A percentile compares a stretch with the other conserved stretches of the same genome.
Evolutionary conservation across 2,888 invertebrate genomes (phyloP).

Genomic region (Portevinia maculata): DNA sequence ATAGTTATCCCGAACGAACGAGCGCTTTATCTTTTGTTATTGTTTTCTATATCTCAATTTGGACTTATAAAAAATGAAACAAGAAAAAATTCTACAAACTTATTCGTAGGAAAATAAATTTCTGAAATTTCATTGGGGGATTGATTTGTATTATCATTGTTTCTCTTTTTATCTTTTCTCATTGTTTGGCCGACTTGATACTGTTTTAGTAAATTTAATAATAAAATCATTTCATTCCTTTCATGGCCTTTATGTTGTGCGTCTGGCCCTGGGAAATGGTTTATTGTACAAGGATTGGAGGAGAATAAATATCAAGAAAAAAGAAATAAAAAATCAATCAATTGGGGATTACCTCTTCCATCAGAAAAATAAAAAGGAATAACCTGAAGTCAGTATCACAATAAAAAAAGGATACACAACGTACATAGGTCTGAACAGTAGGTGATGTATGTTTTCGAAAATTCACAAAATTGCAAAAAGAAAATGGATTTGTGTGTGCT

Average conservation of each 20-base stretch:
- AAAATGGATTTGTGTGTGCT: no score
- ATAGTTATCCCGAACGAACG: not conserved
- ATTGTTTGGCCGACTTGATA: not conserved
- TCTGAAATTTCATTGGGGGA: conserved; percentile 34
- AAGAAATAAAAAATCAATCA: conserved; percentile 38
- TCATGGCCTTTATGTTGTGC: conserved; percentile 10
- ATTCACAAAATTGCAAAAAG: no score
- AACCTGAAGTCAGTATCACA: conserved; percentile 2
- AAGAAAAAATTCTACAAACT: conserved; percentile 13
- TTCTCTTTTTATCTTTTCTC: not conserved
- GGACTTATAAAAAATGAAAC: not conserved
- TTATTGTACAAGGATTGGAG: not conserved
- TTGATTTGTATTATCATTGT: conserved; percentile 36
- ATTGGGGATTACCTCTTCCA: conserved; percentile 20
- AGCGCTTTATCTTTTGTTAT: conserved; percentile 5
- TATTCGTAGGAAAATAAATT: conserved; percentile 46
- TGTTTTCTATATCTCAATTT: conserved; percentile 24
- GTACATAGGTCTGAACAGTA: not conserved
- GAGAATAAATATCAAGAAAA: not conserved
- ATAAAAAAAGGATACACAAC: not conserved
- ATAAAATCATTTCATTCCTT: conserved; percentile 33
- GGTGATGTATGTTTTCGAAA: no score
- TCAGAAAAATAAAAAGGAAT: conserved; percentile 4
- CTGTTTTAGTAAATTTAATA: conserved; percentile 30
- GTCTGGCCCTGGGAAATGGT: not conserved